Conservation (phyloP, 2,113 vertebrate species). For the Mesoclemmys tuberculata region DNA sequence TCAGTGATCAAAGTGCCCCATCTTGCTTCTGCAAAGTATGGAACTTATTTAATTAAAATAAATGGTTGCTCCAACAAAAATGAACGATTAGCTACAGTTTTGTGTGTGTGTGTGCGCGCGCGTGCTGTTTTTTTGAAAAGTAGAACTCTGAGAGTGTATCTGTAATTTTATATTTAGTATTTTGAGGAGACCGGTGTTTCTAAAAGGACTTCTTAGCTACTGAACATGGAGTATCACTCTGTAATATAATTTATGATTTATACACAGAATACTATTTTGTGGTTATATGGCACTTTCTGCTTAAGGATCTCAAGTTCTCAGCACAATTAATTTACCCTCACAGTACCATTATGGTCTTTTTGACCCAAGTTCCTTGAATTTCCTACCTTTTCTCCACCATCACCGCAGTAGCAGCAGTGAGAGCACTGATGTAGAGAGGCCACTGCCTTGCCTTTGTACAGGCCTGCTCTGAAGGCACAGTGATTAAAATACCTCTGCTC, state of each 20-base stretch:
- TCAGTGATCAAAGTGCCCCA: conserved; percentile 47
- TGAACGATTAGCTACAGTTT: neutral
- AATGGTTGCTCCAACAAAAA: neutral
- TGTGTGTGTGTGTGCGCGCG: too few relatives aligned
- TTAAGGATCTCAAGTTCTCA: neutral
- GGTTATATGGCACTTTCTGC: neutral
- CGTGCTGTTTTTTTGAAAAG: neutral
- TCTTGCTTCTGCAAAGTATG: neutral
- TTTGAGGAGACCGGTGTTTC: conserved; percentile 29
- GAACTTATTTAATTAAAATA: neutral
- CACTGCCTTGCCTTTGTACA: neutral
- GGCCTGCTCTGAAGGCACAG: neutral
- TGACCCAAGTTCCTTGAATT: neutral
- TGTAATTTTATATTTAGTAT: conserved; percentile 6
- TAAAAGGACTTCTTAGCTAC: neutral
- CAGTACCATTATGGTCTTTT: neutral
- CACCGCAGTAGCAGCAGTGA: neutral
- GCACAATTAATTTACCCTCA: neutral
- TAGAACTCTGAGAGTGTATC: neutral
- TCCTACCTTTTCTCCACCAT: neutral
- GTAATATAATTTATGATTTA: too few relatives aligned
- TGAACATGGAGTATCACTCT: neutral
- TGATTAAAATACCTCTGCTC: neutral
- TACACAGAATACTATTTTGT: too few relatives aligned
- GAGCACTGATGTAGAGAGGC: neutral